Evolutionary conservation across 2,113 vertebrate species (phyloP).

Genomic region (Lanius ludovicianus): DNA sequence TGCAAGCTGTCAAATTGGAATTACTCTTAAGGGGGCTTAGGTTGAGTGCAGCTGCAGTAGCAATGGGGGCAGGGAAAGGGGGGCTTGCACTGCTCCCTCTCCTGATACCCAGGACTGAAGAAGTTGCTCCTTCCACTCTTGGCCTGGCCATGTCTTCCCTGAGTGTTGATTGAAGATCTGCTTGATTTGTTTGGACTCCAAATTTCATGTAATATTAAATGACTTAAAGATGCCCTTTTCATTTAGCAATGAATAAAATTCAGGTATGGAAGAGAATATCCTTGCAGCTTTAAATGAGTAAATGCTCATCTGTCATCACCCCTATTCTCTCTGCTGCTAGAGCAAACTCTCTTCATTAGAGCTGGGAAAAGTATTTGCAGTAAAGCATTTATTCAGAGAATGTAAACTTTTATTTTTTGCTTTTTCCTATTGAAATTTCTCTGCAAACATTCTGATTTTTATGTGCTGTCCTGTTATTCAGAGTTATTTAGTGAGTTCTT

Average conservation of each 20-base stretch:
- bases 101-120: not conserved
- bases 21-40: not conserved
- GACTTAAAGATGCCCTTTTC: not conserved
- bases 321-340: not conserved
- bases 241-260: not conserved
- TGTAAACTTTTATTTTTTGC: not conserved
- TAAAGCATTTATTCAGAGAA: not conserved
- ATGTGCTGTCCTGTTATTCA: not conserved
- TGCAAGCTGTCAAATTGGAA: constrained; percentile 56
- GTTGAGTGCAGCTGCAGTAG: not conserved
- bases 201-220: not conserved
- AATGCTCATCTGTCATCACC: not conserved
- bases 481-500: not conserved
- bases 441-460: not conserved
- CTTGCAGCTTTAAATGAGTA: not conserved
- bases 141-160: not conserved
- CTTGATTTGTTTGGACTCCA: not conserved
- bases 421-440: constrained; percentile 14
- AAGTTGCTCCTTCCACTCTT: not conserved
- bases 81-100: not conserved
- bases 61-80: not conserved
- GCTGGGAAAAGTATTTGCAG: not conserved
- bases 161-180: not conserved
- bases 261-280: not conserved
- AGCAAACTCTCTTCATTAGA: not conserved